Base-by-base conservation (phyloP, 2,888 invertebrate species). In the Dryadula phaetusa region DNA sequence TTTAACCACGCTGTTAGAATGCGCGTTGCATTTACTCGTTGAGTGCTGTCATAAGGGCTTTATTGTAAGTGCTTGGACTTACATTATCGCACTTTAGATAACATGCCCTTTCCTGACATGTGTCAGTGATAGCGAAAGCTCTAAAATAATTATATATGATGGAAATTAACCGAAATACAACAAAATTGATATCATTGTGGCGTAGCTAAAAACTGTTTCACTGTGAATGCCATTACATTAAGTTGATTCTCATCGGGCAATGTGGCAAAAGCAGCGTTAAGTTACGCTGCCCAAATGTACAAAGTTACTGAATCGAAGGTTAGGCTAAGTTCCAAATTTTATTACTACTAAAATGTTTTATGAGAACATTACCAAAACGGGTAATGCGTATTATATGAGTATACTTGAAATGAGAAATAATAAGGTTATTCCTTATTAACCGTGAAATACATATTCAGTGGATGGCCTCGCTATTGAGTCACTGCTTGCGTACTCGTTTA, bases 1-100 rank as follows among this genome's bases (percentile, higher is more conserved):
- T 56, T 60, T 60, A 60, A 28, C 44, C 60, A 32, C 16, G 44
- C 46, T 14, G 58, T 40, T 60, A 60, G 44, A 56, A 56, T 34
- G 46, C 46, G 20, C 32, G 32, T 56, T 47, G 14, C 32, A 18
- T 47, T 42, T 20, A 53, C 37, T 20, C 6, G 42, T 62, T 34
- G 22, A 67, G 66, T 58, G 58, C 58, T 62, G 53, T 68, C 70
- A 69, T 16, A 64, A 64, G 34, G 58, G 56, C 58, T 66, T 69
- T 58, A 66, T 46, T 71, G 34, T 64, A 62, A 64, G 76, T 78
- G 79, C 76, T 78, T 74, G 80, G 76, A 81, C 78, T 66, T 69
- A 76, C 74, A 76, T 82, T 76, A 78, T 76, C 76, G 58, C 65
- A 25, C 47, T 62, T 42, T 70, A 79, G 83, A 85, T 85, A 86